Conservation (phyloP, 2,888 invertebrate species). For the Spicauda simplicius region DNA sequence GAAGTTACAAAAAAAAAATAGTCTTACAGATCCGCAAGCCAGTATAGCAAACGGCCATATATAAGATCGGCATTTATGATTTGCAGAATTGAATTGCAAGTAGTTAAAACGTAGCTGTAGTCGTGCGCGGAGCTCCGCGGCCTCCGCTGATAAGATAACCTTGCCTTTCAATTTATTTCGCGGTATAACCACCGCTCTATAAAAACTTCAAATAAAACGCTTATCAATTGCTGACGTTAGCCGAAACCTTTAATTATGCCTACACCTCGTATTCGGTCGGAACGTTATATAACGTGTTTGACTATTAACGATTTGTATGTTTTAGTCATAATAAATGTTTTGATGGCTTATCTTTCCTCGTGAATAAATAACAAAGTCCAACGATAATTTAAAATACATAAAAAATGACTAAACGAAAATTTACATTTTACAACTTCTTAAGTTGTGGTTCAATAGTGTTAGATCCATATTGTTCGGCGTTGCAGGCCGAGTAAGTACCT, state of each 20-base stretch:
- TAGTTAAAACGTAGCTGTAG: constrained; percentile 45
- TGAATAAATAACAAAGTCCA: not conserved
- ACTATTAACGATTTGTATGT: not conserved
- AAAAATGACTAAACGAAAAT: not conserved
- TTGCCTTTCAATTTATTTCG: constrained; percentile 81
- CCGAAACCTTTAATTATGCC: constrained; percentile 38
- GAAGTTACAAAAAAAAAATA: too few species aligned
- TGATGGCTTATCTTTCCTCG: not conserved
- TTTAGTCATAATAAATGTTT: not conserved
- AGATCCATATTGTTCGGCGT: constrained; percentile 34
- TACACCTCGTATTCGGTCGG: constrained; percentile 7
- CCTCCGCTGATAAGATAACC: constrained; percentile 82
- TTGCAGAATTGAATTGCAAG: constrained; percentile 56
- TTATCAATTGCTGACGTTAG: constrained; percentile 55
- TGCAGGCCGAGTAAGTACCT: constrained; percentile 59
- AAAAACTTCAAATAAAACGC: constrained; percentile 57
- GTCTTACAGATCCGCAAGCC: too few species aligned
- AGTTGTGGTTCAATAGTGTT: constrained; percentile 31
- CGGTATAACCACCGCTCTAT: constrained; percentile 52
- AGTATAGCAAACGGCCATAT: not conserved
- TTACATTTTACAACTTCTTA: not conserved
- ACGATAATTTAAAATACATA: not conserved
- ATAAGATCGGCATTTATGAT: constrained; percentile 37
- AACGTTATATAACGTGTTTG: constrained; percentile 14
- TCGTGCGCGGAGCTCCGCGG: constrained; percentile 43